phyloP scores from a whole-genome alignment of 2,797 vertebrate species.

The Manis javanica region DNA sequence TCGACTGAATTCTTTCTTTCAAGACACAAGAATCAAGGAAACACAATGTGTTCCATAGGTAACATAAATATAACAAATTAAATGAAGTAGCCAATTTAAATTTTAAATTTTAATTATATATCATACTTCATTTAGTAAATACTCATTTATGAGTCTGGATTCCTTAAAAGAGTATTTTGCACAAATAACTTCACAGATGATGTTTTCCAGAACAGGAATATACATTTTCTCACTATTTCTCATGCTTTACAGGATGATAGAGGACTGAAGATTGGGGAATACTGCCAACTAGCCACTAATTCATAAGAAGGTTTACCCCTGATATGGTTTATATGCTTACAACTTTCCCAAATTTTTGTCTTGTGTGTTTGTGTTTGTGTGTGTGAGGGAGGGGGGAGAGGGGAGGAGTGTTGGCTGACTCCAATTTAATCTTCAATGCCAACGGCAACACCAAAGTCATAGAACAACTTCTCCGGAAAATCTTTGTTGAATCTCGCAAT shows the following conservation, averaged over 20 bases:
- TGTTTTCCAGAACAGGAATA: background rate
- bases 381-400: too few relatives aligned
- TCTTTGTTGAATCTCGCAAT: background rate
- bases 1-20: too few relatives aligned
- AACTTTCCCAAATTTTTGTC: background rate
- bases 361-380: background rate
- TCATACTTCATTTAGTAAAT: background rate
- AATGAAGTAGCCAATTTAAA: background rate
- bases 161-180: background rate
- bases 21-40: too few relatives aligned
- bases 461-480: background rate
- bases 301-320: background rate
- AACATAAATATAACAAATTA: background rate
- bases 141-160: background rate
- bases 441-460: background rate
- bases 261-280: background rate
- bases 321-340: background rate
- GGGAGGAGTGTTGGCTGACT: background rate
- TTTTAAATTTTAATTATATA: background rate
- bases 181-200: background rate
- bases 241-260: background rate
- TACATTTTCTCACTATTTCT: background rate
- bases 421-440: background rate
- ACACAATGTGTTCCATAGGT: too few relatives aligned
- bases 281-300: background rate